Percentiles rank a stretch among this genome's conserved stretches.
Conservation (phyloP, 2,797 vertebrate genomes). For the Cuniculus paca region DNA sequence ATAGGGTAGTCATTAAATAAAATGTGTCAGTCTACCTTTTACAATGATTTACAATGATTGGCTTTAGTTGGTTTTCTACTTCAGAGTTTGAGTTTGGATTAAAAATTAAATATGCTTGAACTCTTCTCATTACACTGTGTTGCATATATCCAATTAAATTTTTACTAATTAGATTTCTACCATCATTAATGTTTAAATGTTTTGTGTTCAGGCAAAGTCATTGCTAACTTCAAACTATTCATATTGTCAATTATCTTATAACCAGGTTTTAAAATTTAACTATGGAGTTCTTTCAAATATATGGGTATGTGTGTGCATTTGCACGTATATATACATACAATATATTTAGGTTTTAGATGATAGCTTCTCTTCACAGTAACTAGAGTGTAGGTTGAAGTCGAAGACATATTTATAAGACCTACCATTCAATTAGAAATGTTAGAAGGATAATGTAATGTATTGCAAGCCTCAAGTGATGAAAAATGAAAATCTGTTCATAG, state of each 20-base stretch:
- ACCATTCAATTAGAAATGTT: constrained; percentile 58
- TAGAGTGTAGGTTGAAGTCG: background rate
- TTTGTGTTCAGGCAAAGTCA: constrained; percentile 74
- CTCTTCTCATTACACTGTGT: constrained; percentile 74
- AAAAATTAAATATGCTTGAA: constrained; percentile 78
- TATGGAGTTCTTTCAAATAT: constrained; percentile 27
- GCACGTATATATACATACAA: background rate
- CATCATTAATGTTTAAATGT: constrained; percentile 81
- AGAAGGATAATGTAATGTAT: background rate
- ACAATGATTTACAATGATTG: constrained; percentile 70
- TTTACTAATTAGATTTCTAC: constrained; percentile 76
- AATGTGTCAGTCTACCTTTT: constrained; percentile 71
- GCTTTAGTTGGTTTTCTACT: constrained; percentile 69
- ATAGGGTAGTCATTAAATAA: constrained; percentile 58
- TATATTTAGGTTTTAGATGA: background rate
- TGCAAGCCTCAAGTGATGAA: constrained; percentile 13
- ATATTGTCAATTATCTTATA: constrained; percentile 76
- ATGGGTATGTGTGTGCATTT: background rate
- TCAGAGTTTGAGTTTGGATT: constrained; percentile 65
- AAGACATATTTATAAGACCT: constrained; percentile 45
- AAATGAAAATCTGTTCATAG: constrained; percentile 40
- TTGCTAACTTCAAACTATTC: constrained; percentile 70
- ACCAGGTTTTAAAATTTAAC: constrained; percentile 62
- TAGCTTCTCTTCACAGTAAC: constrained; percentile 14
- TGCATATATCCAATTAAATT: constrained; percentile 82